phyloP scores from a whole-genome alignment of 2,797 vertebrate genomes.

The Carapus acus region DNA sequence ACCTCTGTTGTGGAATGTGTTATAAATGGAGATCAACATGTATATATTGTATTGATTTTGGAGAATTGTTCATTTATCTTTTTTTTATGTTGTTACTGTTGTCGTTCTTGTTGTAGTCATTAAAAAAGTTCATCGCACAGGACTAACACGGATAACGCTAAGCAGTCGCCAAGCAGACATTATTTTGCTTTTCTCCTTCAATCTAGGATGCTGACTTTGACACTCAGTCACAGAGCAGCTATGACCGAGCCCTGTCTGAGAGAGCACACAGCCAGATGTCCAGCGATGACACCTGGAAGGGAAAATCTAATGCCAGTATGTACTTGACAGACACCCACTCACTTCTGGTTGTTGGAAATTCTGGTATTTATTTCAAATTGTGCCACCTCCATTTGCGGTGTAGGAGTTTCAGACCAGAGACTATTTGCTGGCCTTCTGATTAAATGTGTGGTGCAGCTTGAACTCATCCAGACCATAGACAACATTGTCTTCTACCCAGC shows the following conservation, averaged over 20 bases:
- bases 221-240: slow-evolving; percentile 90
- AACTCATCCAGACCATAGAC: slow-evolving; percentile 97
- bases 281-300: slow-evolving; percentile 94
- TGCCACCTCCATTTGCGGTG: too few species aligned
- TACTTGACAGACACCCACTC: slow-evolving; percentile 2
- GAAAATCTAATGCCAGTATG: slow-evolving; percentile 84
- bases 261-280: slow-evolving; percentile 94
- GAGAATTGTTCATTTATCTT: too few species aligned
- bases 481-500: slow-evolving; percentile 96
- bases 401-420: slow-evolving; percentile 84
- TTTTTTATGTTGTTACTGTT: too few species aligned
- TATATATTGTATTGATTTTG: too few species aligned
- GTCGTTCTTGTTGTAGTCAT: too few species aligned
- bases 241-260: slow-evolving; percentile 90
- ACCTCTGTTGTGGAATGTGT: too few species aligned
- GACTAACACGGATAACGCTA: too few species aligned
- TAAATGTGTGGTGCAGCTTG: slow-evolving; percentile 95
- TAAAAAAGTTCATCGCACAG: too few species aligned
- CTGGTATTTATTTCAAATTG: slow-evolving; percentile 11
- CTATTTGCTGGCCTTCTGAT: slow-evolving; percentile 94
- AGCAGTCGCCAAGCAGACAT: neutral
- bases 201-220: slow-evolving; percentile 88
- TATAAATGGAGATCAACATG: too few species aligned
- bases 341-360: neutral
- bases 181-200: neutral